Evolutionary conservation across 2,113 vertebrate genomes (phyloP).

Genomic region (Thunnus thynnus): DNA sequence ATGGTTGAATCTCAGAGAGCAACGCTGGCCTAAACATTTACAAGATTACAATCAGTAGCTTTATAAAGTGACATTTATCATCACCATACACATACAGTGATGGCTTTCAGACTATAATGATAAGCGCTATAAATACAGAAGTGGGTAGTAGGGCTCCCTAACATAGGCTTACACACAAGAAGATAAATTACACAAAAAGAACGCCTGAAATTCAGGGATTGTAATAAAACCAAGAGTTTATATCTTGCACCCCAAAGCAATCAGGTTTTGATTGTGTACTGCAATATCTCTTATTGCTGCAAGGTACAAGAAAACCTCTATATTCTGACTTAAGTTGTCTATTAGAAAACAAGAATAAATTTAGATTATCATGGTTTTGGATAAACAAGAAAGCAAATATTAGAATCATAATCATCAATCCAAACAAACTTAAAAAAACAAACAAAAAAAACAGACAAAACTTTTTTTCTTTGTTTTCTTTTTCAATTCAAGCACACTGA

Average conservation of each 20-base stretch:
- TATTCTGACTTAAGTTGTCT: constrained; percentile 14
- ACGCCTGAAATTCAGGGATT: constrained; percentile 43
- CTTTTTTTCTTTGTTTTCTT: constrained; percentile 9
- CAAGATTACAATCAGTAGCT: constrained; percentile 83
- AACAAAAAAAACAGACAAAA: constrained; percentile 4
- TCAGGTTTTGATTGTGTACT: constrained; percentile 71
- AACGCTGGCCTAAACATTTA: constrained; percentile 52
- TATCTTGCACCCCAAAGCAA: constrained; percentile 61
- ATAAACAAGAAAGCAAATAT: constrained; percentile 51
- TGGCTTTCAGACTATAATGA: constrained; percentile 60
- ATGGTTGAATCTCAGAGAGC: constrained; percentile 55
- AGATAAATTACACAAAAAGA: constrained; percentile 62
- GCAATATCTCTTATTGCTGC: constrained; percentile 67
- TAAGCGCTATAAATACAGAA: constrained; percentile 56
- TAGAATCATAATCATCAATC: constrained; percentile 61
- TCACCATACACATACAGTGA: constrained; percentile 48
- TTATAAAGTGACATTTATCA: constrained; percentile 82
- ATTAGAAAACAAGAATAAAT: constrained; percentile 51
- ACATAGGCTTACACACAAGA: constrained; percentile 37
- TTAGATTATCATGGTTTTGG: constrained; percentile 30
- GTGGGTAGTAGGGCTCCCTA: constrained; percentile 23
- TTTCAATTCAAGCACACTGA: constrained; percentile 52
- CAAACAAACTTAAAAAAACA: constrained; percentile 35
- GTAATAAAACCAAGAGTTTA: constrained; percentile 59
- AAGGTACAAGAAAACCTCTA: constrained; percentile 57